Percentiles rank a stretch among this genome's conserved stretches.
These are phyloP conservation scores for Echeneis naucrates DNA, from an alignment of 2,797 vertebrate genomes.

Conservation along the genomic window DNA sequence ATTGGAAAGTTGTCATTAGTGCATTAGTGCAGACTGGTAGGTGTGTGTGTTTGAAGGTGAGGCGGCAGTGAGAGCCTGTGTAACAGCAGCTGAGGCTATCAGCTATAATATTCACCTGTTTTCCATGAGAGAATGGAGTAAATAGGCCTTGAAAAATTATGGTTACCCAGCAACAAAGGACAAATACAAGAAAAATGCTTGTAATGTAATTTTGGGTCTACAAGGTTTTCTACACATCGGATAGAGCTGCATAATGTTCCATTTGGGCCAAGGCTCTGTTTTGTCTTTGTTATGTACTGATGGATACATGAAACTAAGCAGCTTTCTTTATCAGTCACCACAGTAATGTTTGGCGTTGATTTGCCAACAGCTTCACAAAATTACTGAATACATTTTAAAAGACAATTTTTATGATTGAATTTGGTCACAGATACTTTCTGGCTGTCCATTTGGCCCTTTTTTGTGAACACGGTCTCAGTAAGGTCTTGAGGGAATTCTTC, in stretches of 20 bases:
- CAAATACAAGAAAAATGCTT: not conserved
- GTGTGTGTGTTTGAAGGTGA: not conserved
- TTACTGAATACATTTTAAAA: not conserved
- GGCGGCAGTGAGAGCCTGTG: slow-evolving; percentile 13
- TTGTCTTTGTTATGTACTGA: not conserved
- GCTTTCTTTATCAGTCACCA: not conserved
- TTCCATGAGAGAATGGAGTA: not conserved
- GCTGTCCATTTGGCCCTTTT: too few relatives aligned
- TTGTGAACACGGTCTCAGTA: too few relatives aligned
- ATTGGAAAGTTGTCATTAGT: slow-evolving; percentile 42
- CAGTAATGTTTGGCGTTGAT: not conserved
- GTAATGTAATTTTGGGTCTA: not conserved
- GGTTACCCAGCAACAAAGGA: not conserved
- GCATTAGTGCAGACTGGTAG: not conserved
- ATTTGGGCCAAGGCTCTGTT: not conserved
- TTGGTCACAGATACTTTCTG: not conserved
- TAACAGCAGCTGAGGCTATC: slow-evolving; percentile 12
- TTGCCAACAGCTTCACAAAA: not conserved
- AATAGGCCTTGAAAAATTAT: not conserved
- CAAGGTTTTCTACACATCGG: not conserved
- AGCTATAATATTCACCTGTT: not conserved
- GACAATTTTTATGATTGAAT: not conserved
- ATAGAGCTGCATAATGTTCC: not conserved
- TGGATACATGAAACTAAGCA: not conserved
- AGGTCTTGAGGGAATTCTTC: too few relatives aligned